phyloP scores from a whole-genome alignment of 2,797 vertebrate species.

The Crypturellus tataupa region DNA sequence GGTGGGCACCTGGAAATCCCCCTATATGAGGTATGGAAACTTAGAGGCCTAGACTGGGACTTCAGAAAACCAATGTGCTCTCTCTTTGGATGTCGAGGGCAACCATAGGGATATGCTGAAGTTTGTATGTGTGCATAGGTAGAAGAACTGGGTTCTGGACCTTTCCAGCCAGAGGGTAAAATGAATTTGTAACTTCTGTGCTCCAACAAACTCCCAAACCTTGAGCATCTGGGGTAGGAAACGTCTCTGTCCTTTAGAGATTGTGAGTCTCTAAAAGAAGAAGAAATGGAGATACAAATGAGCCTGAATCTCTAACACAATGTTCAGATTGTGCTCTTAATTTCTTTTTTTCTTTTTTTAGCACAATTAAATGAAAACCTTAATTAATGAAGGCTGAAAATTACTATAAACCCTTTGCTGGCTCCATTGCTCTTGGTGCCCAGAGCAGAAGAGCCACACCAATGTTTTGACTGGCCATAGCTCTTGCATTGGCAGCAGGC shows the following conservation, averaged over 20 bases:
- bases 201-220: neutral
- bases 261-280: neutral
- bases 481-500: neutral
- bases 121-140: neutral
- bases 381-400: neutral
- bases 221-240: neutral
- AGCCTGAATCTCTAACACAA: neutral
- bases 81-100: neutral
- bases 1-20: neutral
- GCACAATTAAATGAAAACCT: neutral
- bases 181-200: neutral
- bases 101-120: neutral
- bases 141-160: neutral
- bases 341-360: too few species aligned
- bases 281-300: neutral
- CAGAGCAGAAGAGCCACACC: neutral
- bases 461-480: neutral
- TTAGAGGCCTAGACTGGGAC: neutral
- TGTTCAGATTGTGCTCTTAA: too few species aligned
- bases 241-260: neutral
- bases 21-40: neutral
- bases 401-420: neutral
- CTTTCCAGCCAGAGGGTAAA: neutral
- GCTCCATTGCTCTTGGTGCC: neutral
- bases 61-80: neutral